Conservation (phyloP, 2,797 vertebrate genomes). For the Notoglanidium macrostoma region DNA sequence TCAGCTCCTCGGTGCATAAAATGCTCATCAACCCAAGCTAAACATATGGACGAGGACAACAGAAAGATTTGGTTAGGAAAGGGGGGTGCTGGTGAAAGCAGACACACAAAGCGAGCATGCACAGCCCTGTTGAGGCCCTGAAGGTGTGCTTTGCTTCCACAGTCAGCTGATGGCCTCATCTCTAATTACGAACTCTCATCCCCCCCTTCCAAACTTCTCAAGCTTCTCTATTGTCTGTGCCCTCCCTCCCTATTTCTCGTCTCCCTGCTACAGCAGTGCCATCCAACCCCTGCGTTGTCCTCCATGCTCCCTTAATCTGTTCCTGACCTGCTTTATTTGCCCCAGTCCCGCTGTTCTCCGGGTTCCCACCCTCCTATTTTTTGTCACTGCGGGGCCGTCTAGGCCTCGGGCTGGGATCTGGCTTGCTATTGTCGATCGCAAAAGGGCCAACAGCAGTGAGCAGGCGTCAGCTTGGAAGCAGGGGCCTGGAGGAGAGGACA, state of each 20-base stretch:
- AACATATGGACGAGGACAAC: slow-evolving; percentile 77
- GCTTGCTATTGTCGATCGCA: slow-evolving; percentile 78
- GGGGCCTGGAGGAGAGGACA: slow-evolving; percentile 54
- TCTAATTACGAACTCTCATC: slow-evolving; percentile 59
- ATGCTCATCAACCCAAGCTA: slow-evolving; percentile 74
- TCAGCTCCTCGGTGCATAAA: slow-evolving; percentile 68
- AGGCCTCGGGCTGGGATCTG: slow-evolving; percentile 76
- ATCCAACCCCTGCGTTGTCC: slow-evolving; percentile 44
- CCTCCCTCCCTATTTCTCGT: slow-evolving; percentile 30
- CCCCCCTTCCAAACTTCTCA: slow-evolving; percentile 31
- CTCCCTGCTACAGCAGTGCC: slow-evolving; percentile 40
- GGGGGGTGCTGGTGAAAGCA: slow-evolving; percentile 10
- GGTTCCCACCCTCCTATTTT: slow-evolving; percentile 56
- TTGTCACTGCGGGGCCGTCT: slow-evolving; percentile 61
- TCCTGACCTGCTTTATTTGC: slow-evolving; percentile 47
- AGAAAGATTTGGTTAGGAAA: slow-evolving; percentile 66
- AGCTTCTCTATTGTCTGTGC: slow-evolving; percentile 54
- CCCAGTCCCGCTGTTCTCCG: slow-evolving; percentile 59
- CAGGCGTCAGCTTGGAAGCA: slow-evolving; percentile 75
- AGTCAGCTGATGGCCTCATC: slow-evolving; percentile 64
- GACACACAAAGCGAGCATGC: slow-evolving; percentile 72
- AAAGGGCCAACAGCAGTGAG: slow-evolving; percentile 67
- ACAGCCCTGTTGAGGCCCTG: slow-evolving; percentile 68
- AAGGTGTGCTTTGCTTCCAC: slow-evolving; percentile 65
- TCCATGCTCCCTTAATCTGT: slow-evolving; percentile 34